These are phyloP conservation scores for Echinometra lucunter DNA, from an alignment of 53 echinoderm and acorn worm species.

Conservation along the genomic window DNA sequence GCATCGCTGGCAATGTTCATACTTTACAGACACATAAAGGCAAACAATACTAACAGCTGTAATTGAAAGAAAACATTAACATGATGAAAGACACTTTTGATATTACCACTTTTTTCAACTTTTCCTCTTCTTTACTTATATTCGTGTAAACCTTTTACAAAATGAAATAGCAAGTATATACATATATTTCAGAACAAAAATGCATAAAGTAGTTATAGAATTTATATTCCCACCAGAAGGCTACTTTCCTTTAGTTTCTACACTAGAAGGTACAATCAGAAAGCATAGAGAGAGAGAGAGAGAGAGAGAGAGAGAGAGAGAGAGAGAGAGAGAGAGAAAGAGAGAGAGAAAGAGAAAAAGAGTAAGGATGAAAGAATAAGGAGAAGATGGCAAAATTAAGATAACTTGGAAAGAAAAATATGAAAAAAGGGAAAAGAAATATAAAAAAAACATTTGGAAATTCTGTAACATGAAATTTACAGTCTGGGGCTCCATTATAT, in stretches of 20 bases:
- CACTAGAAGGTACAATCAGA: no score
- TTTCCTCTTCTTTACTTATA: background rate
- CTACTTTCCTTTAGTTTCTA: background rate
- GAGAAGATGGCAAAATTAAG: no score
- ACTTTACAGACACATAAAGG: background rate
- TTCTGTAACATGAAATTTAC: no score
- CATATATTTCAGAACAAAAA: conserved; percentile 13
- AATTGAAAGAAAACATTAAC: background rate
- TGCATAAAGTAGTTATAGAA: background rate
- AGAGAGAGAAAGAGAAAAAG: no score
- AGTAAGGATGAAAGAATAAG: no score
- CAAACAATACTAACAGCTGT: background rate
- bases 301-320: no score
- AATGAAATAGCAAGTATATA: conserved; percentile 25
- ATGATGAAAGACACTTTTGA: conserved; percentile 2
- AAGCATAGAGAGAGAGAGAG: no score
- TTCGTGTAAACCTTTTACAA: background rate
- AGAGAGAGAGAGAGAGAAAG: no score
- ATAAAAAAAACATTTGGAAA: no score
- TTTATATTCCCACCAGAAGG: background rate
- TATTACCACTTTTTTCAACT: background rate
- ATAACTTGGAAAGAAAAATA: no score
- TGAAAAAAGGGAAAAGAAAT: no score
- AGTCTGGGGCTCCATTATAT: no score
- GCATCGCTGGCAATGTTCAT: background rate